These are phyloP conservation scores for Umimayanthus chanpuru DNA, from an alignment of 92 coral and sea anemone species.

Conservation along the genomic window DNA sequence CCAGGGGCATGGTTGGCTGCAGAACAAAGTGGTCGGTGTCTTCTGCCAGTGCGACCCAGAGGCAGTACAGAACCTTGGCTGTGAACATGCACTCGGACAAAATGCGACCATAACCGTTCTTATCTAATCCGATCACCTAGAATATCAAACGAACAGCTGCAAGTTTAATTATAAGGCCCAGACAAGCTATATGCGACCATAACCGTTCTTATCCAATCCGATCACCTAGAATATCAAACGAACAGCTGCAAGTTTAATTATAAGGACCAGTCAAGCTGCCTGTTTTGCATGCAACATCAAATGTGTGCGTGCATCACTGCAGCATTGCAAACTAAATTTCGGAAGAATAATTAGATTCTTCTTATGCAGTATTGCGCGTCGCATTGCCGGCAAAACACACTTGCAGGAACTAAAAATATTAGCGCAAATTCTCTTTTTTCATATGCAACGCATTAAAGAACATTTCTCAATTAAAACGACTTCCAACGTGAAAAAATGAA, in stretches of 20 bases:
- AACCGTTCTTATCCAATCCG: constrained; percentile 85
- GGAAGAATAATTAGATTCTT: not conserved
- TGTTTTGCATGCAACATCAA: not conserved
- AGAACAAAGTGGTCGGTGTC: constrained; percentile 72
- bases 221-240: constrained; percentile 58
- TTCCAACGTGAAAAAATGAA: not conserved
- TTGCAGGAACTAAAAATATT: not conserved
- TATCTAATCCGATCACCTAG: constrained; percentile 88
- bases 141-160: not conserved
- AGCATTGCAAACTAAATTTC: not conserved
- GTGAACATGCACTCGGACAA: constrained; percentile 87
- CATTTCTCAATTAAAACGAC: not conserved
- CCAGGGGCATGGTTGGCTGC: constrained; percentile 67
- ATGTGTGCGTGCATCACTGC: not conserved
- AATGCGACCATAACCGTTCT: constrained; percentile 87
- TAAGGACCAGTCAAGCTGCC: too few relatives aligned
- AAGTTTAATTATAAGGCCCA: not conserved
- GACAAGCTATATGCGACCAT: constrained; percentile 66
- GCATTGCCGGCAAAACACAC: not conserved
- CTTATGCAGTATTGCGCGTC: not conserved
- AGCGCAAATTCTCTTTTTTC: not conserved
- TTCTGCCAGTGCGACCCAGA: constrained; percentile 79
- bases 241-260: too few relatives aligned
- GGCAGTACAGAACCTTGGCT: constrained; percentile 84
- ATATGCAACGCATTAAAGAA: not conserved